Percentiles rank a stretch among this genome's conserved stretches.
These are phyloP conservation scores for Dolichopus griseipennis DNA, from an alignment of 2,888 invertebrate species.

Conservation along the genomic window DNA sequence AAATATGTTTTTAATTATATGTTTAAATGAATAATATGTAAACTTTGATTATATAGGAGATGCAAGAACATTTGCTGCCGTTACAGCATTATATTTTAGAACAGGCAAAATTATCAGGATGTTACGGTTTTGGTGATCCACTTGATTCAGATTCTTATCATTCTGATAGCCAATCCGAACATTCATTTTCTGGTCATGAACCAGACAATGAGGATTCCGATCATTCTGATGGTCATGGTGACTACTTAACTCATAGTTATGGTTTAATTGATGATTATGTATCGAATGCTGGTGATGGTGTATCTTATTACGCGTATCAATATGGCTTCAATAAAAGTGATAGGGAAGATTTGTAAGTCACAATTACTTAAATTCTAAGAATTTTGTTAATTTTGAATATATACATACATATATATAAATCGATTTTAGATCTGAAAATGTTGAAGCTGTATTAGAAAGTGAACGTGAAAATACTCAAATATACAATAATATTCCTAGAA, in stretches of 20 bases:
- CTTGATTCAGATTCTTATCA: constrained; percentile 69
- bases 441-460: constrained; percentile 41
- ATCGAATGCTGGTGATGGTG: constrained; percentile 47
- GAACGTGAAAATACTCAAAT: constrained; percentile 24
- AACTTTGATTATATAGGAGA: constrained; percentile 33
- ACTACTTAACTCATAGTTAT: constrained; percentile 55
- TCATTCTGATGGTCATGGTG: constrained; percentile 55
- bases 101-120: constrained; percentile 63
- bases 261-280: constrained; percentile 39
- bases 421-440: constrained; percentile 43
- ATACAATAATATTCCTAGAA: constrained; percentile 10
- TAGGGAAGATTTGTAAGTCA: constrained; percentile 42
- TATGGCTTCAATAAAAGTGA: constrained; percentile 51
- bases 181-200: constrained; percentile 59
- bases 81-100: constrained; percentile 82
- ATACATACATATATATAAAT: background rate
- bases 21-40: background rate
- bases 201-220: constrained; percentile 70
- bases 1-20: constrained; percentile 8
- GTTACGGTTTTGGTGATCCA: constrained; percentile 59
- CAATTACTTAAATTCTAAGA: background rate
- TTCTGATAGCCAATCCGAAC: constrained; percentile 63
- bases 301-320: constrained; percentile 54
- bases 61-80: constrained; percentile 68
- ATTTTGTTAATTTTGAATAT: background rate